phyloP scores from a whole-genome alignment of 2,888 invertebrate genomes.

The Drosophila conformis region DNA sequence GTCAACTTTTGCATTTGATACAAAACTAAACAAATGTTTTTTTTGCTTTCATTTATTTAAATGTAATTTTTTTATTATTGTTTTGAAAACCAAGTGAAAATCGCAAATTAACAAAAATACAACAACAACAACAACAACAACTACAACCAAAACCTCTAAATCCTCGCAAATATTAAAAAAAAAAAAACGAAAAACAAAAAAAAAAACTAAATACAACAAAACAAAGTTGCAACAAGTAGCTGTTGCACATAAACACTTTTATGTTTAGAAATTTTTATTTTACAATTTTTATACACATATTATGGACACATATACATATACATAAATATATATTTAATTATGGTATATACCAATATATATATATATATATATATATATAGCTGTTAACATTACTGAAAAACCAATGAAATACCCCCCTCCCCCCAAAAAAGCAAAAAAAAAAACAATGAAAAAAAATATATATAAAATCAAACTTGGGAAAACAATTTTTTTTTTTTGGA shows the following conservation, averaged over 20 bases:
- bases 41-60: conserved; percentile 27
- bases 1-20: conserved; percentile 45
- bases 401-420: conserved; percentile 49
- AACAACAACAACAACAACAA: conserved; percentile 34
- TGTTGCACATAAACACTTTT: conserved; percentile 45
- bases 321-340: conserved; percentile 21
- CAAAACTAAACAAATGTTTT: conserved; percentile 26
- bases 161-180: conserved; percentile 71
- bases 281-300: conserved; percentile 51
- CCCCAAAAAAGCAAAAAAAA: conserved; percentile 35
- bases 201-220: conserved; percentile 14
- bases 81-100: conserved; percentile 41
- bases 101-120: conserved; percentile 27
- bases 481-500: conserved; percentile 33
- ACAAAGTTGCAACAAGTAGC: conserved; percentile 11
- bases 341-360: conserved; percentile 23
- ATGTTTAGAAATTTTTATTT: conserved; percentile 62
- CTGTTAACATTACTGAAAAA: conserved; percentile 55
- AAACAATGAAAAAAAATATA: conserved; percentile 32
- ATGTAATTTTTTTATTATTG: conserved; percentile 19
- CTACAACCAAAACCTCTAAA: conserved; percentile 77
- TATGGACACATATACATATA: conserved; percentile 31
- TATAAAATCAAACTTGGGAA: conserved; percentile 33
- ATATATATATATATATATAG: conserved; percentile 31
- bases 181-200: conserved; percentile 7